Percentiles rank a stretch among this genome's conserved stretches.
phyloP scores from a whole-genome alignment of 1,140 invertebrate genomes.

The Eupeodes corollae region DNA sequence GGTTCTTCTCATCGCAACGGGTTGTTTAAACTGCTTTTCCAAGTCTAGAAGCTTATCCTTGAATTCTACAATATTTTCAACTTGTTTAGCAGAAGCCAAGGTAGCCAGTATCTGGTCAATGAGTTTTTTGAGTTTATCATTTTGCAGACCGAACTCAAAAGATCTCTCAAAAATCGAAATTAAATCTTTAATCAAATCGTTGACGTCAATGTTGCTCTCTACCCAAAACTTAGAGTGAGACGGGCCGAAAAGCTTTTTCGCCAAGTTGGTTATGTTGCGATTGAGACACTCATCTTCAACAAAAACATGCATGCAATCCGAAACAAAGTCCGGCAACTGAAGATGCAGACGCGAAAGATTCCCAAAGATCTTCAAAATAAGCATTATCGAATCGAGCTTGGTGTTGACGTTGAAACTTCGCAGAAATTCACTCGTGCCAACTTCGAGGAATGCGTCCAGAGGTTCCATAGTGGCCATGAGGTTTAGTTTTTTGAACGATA shows the following conservation, averaged over 20 bases:
- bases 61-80: too few relatives aligned
- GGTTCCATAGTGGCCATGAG: slow-evolving; percentile 24
- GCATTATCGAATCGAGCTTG: too few relatives aligned
- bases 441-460: slow-evolving; percentile 39
- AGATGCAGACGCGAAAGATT: too few relatives aligned
- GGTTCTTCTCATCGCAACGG: too few relatives aligned
- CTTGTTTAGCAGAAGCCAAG: background rate
- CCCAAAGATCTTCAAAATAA: too few relatives aligned
- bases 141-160: background rate
- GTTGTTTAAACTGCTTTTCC: too few relatives aligned
- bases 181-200: background rate
- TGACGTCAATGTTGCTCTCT: too few relatives aligned
- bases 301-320: background rate
- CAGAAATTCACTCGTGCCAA: slow-evolving; percentile 42
- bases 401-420: too few relatives aligned
- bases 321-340: too few relatives aligned
- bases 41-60: too few relatives aligned
- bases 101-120: background rate
- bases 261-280: background rate
- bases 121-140: background rate
- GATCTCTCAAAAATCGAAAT: background rate
- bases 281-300: background rate
- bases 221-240: too few relatives aligned
- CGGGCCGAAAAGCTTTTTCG: background rate
- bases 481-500: too few relatives aligned